These are phyloP conservation scores for Natator depressus DNA, from an alignment of 2,113 vertebrate genomes.

Conservation along the genomic window DNA sequence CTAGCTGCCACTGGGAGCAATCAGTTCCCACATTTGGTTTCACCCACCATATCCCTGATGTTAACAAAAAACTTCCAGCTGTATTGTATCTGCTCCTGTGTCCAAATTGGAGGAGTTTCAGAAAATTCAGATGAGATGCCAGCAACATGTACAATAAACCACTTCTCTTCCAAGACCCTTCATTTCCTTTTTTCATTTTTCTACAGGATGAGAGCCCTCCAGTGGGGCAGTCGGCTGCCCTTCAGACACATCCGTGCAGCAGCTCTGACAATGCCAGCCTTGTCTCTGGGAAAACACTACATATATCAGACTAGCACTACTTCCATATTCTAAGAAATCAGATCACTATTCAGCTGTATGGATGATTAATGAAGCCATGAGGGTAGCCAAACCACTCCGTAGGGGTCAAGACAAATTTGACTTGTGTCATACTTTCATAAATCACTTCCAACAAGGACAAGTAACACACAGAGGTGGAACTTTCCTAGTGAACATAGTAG, in stretches of 20 bases:
- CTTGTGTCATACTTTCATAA: neutral
- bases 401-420: neutral
- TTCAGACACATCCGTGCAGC: neutral
- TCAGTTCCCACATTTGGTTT: neutral
- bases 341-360: fast-evolving
- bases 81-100: fast-evolving
- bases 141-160: neutral
- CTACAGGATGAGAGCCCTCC: neutral
- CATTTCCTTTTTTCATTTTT: neutral
- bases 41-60: neutral
- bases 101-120: neutral
- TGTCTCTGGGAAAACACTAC: neutral
- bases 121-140: neutral
- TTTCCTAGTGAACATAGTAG: neutral
- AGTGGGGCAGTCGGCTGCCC: neutral
- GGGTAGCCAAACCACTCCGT: neutral
- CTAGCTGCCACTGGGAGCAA: neutral
- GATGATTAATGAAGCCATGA: neutral
- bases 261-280: fast-evolving
- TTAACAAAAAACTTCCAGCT: neutral
- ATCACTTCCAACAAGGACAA: neutral
- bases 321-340: neutral
- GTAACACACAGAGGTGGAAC: neutral
- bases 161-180: neutral
- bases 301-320: neutral